Base-by-base conservation (phyloP, 2,888 invertebrate species). In the Dynastes tityus region DNA sequence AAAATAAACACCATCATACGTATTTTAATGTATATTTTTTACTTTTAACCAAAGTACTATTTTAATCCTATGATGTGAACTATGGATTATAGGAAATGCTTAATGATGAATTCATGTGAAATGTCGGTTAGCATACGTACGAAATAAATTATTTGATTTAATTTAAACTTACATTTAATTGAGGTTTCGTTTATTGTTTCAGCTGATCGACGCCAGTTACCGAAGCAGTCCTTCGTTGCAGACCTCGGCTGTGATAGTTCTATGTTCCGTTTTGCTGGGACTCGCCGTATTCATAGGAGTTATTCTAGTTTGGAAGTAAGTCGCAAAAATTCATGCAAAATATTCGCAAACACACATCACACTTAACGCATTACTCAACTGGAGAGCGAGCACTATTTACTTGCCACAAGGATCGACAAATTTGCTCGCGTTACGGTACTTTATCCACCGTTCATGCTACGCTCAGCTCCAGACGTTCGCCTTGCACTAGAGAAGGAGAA, bases 181-280 rank as follows among this genome's bases (percentile, higher is more conserved):
- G 53, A 76, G 40, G 37, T 11, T 45, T 84, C 86, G 79, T 82
- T 88, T 87, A 88, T 86, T 85, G 84, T 93, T 93, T 8, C 95
- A 96, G 96, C 94, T 95, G 90, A 94, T 96, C 90, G 95, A 96
- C 90, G 95, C 95, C 83, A 95, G 95, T 90, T 95, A 95, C 89
- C 94, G 95, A 89, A 95, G 93, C 89, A 95, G 95, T 87, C 95
- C 95, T 84, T 94, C 95, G 82, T 90, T 96, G 84, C 95, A 95
- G 90, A 95, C 95, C 83, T 94, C 95, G 84, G 95, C 95, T 85
- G 93, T 95, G 89, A 95, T 96, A 89, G 95, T 94, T 82, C 92
- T 95, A 84, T 95, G 95, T 89, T 95, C 95, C 85, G 92, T 95
- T 85, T 92, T 95, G 80, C 91, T 96, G 84, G 91, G 95, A 84